Evolutionary conservation across 2,113 vertebrate genomes (phyloP).

Genomic region (Sturnus vulgaris): DNA sequence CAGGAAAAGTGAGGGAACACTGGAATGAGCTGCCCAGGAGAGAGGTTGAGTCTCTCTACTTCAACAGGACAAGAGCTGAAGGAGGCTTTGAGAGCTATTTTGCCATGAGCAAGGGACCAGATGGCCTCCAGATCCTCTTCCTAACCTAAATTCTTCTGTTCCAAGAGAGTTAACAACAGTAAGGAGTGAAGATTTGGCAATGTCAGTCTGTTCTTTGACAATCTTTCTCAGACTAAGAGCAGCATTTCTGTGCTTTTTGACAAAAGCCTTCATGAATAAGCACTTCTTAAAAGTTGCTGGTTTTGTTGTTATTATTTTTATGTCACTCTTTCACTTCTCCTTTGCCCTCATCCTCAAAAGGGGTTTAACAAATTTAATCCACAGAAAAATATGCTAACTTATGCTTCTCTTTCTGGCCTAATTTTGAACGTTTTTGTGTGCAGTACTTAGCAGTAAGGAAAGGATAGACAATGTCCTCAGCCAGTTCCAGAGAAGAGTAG

Average conservation of each 20-base stretch:
- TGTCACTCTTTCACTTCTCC: neutral
- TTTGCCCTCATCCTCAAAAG: neutral
- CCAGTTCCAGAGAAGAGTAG: neutral
- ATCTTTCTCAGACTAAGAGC: neutral
- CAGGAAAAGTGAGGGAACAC: neutral
- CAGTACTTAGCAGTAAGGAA: neutral
- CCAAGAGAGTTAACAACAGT: neutral
- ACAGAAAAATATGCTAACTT: neutral
- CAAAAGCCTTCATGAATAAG: neutral
- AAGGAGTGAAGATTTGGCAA: neutral
- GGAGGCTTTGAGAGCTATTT: neutral
- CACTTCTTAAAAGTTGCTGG: rapidly evolving
- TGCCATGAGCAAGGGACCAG: neutral
- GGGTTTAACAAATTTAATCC: neutral
- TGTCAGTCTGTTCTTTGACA: neutral
- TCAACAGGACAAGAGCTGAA: neutral
- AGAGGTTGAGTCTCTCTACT: rapidly evolving
- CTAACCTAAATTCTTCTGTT: neutral
- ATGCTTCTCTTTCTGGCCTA: neutral
- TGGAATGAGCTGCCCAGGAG: neutral
- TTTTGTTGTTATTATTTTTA: neutral
- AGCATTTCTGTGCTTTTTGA: neutral
- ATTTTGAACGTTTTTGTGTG: neutral
- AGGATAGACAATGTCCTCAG: neutral
- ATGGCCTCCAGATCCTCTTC: neutral